These are phyloP conservation scores for Drusus annulatus DNA, from an alignment of 1,140 invertebrate species.

Conservation along the genomic window DNA sequence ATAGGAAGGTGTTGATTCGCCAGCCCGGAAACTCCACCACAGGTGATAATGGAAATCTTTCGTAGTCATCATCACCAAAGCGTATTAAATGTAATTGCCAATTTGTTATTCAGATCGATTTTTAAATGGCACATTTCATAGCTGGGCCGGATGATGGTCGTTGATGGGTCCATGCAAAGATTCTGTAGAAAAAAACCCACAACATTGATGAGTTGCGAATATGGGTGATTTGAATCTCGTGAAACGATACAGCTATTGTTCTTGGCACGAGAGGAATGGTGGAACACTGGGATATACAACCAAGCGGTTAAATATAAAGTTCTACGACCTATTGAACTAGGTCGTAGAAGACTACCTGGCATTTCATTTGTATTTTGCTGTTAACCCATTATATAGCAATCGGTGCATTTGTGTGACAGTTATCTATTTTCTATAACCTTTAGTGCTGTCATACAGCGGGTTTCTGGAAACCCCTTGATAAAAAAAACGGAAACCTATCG, in stretches of 20 bases:
- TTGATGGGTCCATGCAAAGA: not conserved
- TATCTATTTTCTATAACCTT: too few species aligned
- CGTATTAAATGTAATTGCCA: slow-evolving; percentile 39
- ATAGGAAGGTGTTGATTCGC: too few species aligned
- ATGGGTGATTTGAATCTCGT: slow-evolving; percentile 15
- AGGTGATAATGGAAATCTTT: not conserved
- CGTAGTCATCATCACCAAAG: not conserved
- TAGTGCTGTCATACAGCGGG: too few species aligned
- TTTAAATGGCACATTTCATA: slow-evolving; percentile 34
- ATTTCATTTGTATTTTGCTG: slow-evolving; percentile 2
- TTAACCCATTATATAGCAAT: not conserved
- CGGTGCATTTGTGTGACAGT: too few species aligned
- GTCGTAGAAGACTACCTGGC: not conserved
- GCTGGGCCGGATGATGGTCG: not conserved
- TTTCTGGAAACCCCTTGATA: too few species aligned
- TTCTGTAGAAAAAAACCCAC: not conserved
- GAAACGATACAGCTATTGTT: slow-evolving; percentile 21
- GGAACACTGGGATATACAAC: not conserved
- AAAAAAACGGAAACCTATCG: too few species aligned
- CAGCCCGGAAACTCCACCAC: too few species aligned
- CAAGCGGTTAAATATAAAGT: not conserved
- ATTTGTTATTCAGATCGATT: slow-evolving; percentile 39
- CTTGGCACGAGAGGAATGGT: not conserved
- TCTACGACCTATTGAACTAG: slow-evolving; percentile 18
- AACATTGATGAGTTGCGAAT: slow-evolving; percentile 24